These are phyloP conservation scores for Sinotaia quadrata DNA, from an alignment of 2,888 invertebrate genomes.

Conservation along the genomic window DNA sequence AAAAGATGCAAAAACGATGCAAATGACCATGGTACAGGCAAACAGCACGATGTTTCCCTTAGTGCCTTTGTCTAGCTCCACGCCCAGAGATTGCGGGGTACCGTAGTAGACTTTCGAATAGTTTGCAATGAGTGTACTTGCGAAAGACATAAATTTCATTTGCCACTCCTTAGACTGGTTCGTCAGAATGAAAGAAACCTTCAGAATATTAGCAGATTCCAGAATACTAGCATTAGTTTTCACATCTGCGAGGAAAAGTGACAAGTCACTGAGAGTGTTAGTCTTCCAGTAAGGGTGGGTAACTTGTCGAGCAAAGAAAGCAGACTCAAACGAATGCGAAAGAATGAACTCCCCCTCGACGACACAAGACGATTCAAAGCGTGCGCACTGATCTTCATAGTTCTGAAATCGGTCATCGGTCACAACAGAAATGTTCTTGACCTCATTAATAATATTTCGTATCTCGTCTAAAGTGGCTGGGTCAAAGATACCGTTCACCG, in stretches of 20 bases:
- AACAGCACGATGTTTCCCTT: too few species aligned
- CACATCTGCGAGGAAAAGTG: too few species aligned
- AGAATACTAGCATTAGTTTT: background rate
- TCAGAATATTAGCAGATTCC: conserved; percentile 18
- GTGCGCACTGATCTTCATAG: too few species aligned
- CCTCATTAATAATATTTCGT: too few species aligned
- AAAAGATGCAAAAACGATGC: conserved; percentile 36
- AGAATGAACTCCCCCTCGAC: too few species aligned
- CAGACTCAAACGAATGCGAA: too few species aligned
- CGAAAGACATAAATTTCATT: conserved; percentile 12
- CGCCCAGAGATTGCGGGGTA: conserved; percentile 45
- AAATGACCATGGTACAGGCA: conserved; percentile 33
- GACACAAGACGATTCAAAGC: too few species aligned
- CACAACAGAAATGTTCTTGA: too few species aligned
- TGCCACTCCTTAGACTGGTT: conserved; percentile 13
- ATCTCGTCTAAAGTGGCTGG: background rate
- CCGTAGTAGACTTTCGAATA: conserved; percentile 20
- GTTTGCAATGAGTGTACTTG: conserved; percentile 16
- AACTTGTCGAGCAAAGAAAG: too few species aligned
- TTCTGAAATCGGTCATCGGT: too few species aligned
- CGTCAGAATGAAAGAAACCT: conserved; percentile 28
- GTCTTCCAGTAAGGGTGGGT: too few species aligned
- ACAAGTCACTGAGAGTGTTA: too few species aligned
- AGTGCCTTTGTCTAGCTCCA: conserved; percentile 46
- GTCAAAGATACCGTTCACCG: conserved; percentile 18